Evolutionary conservation across 2,888 invertebrate species (phyloP), one percentile per base, ranked within the genome.

Genomic region (Leptura quadrifasciata): DNA sequence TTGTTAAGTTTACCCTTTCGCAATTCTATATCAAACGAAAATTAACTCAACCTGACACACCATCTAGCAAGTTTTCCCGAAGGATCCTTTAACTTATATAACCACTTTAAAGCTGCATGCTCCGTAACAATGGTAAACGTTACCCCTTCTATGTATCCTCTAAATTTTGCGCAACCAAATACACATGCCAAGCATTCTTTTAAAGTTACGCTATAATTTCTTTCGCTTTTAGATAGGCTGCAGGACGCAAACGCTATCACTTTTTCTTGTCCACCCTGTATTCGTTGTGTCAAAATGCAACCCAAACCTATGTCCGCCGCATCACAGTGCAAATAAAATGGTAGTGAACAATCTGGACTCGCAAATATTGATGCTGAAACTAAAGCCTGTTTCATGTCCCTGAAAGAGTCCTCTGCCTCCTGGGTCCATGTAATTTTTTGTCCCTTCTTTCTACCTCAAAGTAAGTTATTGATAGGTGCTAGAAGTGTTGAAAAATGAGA

Each of bases 231-330:
- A 5, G 75, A 76, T 17, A 82, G 61, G 21, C 72, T 72, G 27
- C 72, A 69, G 15, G 78, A 27, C 5, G 81, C 65, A 65, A 67
- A 76, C 9, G 73, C 63, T n/a, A 75, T 75, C 8, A 72, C 76
- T n/a, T 54, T 69, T 63, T 81, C 78, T 31, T 72, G 67, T 20
- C 68, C 80, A 18, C 74, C 70, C 9, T 64, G 35, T 20, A 21
- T 54, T n/a, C n/a, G n/a, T 63, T 82, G 78, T 8, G 74, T 70
- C n/a, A 83, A 70, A 2, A 87, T 81, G 8, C 79, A 84, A 0
- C 84, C 85, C 17, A 87, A 10, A 1, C 81, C 86, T 0, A 55
- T 63, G 31, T 75, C 65, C 6, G 79, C 78, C 10, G 86, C 86
- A 75, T 87, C 86, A 31, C 72, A 76, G 54, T 77, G 68, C 0